Base-by-base conservation (phyloP, 30 jellyfish, hydroid and myxozoan species). In the Chrysaora quinquecirrha region DNA sequence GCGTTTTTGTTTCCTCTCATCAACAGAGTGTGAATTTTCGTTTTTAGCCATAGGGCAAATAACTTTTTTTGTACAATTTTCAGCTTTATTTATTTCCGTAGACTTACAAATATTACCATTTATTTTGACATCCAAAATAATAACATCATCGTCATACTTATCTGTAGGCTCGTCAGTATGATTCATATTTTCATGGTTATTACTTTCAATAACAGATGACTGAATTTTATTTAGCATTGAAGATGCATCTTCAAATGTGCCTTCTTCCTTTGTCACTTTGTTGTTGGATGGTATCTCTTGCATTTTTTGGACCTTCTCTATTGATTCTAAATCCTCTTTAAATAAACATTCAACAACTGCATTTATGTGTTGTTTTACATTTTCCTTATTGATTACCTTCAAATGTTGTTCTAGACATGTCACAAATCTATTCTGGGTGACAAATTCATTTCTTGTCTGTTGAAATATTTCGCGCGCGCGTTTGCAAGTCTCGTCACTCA, bases 391-490 rank as follows among this genome's bases (percentile, higher is more conserved):
- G 16, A 82, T 20, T 43, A 27, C 21, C 28, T 32, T 63, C 31
- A 30, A 30, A 24, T 56, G 65, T 7, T 20, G 54, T 25, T 34
- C 50, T 0, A 82, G 34, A 56, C 68, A 49, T 14, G 92, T 14
- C 4, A 69, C 22, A 70, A 82, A 82, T 22, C 19, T 48, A 14
- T 49, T 23, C 2, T 49, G 49, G 16, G 24, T 28, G 3, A 68
- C 79, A 50, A 82, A 82, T n/a, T 68, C 46, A 1, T 63, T 29
- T 18, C 73, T 68, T 23, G 85, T 75, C 22, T 69, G 60, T 49
- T 52, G 58, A 69, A 82, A 69, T 4, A 68, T 30, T 34, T 22
- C 50, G 62, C 85, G 27, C 1, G 75, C 74, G 16, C 23, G 27
- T 1, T 30, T 31, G 22, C 60, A 23, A 35, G 48, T 74, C 23